These are phyloP conservation scores for Telmatochromis brichardi DNA, from an alignment of 2,113 vertebrate species.

Conservation along the genomic window DNA sequence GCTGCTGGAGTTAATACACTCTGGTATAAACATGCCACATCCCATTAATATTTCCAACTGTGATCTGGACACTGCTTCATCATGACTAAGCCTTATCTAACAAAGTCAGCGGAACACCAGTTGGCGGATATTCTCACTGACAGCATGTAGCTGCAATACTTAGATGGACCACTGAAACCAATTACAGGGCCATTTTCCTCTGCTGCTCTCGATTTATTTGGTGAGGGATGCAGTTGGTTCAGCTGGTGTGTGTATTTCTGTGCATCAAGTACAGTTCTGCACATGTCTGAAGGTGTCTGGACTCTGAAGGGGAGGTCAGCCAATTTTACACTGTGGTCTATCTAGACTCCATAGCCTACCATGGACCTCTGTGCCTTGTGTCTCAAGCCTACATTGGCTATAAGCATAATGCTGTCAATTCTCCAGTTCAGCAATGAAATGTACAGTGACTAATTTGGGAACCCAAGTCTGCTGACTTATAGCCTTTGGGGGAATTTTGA, in stretches of 20 bases:
- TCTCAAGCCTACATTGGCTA: neutral
- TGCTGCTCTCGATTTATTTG: neutral
- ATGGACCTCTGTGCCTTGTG: neutral
- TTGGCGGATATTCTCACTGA: neutral
- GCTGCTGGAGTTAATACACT: neutral
- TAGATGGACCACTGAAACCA: neutral
- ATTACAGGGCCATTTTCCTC: neutral
- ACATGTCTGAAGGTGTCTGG: neutral
- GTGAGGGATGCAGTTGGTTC: neutral
- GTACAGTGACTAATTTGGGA: neutral
- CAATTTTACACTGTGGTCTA: neutral
- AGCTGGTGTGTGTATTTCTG: neutral
- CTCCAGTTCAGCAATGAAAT: neutral
- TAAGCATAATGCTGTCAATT: neutral
- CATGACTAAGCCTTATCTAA: constrained; percentile 44
- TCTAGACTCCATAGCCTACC: neutral
- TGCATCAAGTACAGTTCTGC: neutral
- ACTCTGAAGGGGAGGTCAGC: neutral
- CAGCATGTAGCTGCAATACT: constrained; percentile 23
- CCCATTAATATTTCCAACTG: neutral
- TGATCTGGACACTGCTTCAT: constrained; percentile 13
- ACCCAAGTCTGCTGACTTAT: neutral
- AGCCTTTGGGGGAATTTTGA: neutral
- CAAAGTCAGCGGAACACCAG: constrained; percentile 1
- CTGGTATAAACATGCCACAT: neutral